These are phyloP conservation scores for Hydractinia echinata DNA, from an alignment of 30 jellyfish, hydroid and myxozoan genomes.

Conservation along the genomic window DNA sequence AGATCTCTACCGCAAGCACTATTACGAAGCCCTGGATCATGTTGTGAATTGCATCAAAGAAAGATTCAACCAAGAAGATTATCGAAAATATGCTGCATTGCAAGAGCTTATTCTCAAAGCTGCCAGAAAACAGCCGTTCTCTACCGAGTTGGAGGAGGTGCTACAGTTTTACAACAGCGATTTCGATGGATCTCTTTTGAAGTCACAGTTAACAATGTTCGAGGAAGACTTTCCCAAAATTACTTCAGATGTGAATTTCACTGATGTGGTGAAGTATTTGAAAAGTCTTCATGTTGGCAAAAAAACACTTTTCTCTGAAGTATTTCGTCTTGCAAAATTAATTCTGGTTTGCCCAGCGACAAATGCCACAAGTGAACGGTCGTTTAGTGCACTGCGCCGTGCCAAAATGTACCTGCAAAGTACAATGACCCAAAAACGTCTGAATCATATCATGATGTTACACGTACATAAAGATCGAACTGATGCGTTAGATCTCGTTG, in stretches of 20 bases:
- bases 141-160: conserved; percentile 17
- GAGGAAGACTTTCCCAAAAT: conserved; percentile 24
- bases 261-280: conserved; percentile 24
- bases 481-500: too few species aligned
- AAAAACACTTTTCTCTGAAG: conserved; percentile 7
- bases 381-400: not conserved
- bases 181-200: conserved; percentile 24
- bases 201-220: conserved; percentile 18
- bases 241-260: conserved; percentile 25
- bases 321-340: conserved; percentile 22
- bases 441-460: too few species aligned
- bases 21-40: conserved; percentile 11
- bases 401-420: too few species aligned
- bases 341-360: conserved; percentile 22
- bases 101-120: conserved; percentile 13
- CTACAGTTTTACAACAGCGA: conserved; percentile 17
- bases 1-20: conserved; percentile 7
- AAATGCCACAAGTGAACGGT: conserved; percentile 25
- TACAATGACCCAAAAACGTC: too few species aligned
- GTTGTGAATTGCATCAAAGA: not conserved
- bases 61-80: conserved; percentile 17
- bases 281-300: conserved; percentile 30
- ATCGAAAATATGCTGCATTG: conserved; percentile 13
- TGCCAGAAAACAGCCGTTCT: not conserved
- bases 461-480: too few species aligned